A percentile compares a stretch with the other conserved stretches of the same genome.
Evolutionary conservation across 2,888 invertebrate species (phyloP).

Genomic region (Catocala fraxini): DNA sequence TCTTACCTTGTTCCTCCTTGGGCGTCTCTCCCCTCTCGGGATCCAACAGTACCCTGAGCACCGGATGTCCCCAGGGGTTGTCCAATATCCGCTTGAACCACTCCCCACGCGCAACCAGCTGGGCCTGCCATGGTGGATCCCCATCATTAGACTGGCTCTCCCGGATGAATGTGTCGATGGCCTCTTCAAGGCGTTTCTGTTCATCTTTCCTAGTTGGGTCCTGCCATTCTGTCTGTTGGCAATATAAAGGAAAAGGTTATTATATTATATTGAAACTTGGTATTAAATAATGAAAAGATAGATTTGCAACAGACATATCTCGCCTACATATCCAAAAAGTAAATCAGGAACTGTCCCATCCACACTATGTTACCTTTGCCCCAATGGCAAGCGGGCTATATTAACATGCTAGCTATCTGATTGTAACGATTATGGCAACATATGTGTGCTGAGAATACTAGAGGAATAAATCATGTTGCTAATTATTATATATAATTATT

Average conservation of each 20-base stretch:
- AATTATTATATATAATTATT: too few relatives aligned
- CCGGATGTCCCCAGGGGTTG: slow-evolving; percentile 86
- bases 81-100: slow-evolving; percentile 86
- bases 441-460: too few relatives aligned
- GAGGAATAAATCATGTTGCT: too few relatives aligned
- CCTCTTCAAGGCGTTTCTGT: slow-evolving; percentile 64
- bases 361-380: too few relatives aligned
- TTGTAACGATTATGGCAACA: too few relatives aligned
- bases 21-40: slow-evolving; percentile 81
- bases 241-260: neutral
- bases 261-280: too few relatives aligned
- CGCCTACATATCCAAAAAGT: too few relatives aligned
- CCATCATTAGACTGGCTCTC: slow-evolving; percentile 74
- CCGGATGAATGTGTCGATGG: slow-evolving; percentile 70
- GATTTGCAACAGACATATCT: too few relatives aligned
- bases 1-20: slow-evolving; percentile 69
- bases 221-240: slow-evolving; percentile 77
- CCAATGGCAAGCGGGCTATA: too few relatives aligned
- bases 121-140: slow-evolving; percentile 66
- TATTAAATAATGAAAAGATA: too few relatives aligned
- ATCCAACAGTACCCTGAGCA: slow-evolving; percentile 86
- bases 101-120: slow-evolving; percentile 84
- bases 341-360: too few relatives aligned
- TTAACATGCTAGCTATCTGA: too few relatives aligned
- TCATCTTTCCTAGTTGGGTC: slow-evolving; percentile 66